These are phyloP conservation scores for Ctenopoma kingsleyae DNA, from an alignment of 2,797 vertebrate genomes.

Conservation along the genomic window DNA sequence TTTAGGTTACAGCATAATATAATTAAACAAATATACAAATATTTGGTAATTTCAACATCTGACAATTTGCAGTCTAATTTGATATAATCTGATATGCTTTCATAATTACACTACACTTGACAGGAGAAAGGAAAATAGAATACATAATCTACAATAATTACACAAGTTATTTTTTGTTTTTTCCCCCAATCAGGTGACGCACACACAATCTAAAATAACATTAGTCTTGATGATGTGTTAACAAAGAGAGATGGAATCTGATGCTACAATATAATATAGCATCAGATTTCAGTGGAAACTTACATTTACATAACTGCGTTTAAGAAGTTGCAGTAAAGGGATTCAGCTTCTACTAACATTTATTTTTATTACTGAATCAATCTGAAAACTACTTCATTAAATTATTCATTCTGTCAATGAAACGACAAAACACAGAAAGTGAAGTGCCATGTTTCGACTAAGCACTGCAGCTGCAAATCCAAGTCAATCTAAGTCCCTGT, in stretches of 20 bases:
- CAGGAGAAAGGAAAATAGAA: not conserved
- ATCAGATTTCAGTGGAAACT: not conserved
- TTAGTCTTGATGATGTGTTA: not conserved
- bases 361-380: not conserved
- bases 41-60: not conserved
- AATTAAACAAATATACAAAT: not conserved
- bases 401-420: not conserved
- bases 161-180: not conserved
- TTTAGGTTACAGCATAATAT: not conserved
- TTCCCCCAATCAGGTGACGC: not conserved
- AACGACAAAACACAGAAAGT: not conserved
- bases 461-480: not conserved
- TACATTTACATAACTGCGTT: no score
- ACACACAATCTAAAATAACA: not conserved
- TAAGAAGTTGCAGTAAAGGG: not conserved
- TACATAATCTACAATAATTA: not conserved
- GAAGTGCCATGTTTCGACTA: not conserved
- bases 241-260: not conserved
- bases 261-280: no score
- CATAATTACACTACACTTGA: not conserved
- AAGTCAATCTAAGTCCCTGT: constrained; percentile 13
- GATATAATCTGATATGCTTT: not conserved
- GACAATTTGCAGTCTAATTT: not conserved
- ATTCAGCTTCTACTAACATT: not conserved
- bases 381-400: not conserved